These are phyloP conservation scores for Synanthedon formicaeformis DNA, from an alignment of 2,888 invertebrate genomes.

Conservation along the genomic window DNA sequence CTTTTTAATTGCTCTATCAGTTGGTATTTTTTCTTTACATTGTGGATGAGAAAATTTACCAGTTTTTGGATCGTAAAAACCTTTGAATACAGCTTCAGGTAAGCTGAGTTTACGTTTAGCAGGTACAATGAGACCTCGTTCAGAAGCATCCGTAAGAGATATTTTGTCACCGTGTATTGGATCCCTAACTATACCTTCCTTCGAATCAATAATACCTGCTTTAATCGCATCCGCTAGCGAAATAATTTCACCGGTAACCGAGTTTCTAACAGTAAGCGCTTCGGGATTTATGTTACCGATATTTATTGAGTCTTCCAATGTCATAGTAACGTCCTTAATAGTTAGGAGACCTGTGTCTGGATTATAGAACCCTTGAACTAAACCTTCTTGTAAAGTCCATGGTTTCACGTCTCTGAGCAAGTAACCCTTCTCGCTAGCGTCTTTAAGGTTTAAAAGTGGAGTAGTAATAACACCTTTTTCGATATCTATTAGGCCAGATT, in stretches of 20 bases:
- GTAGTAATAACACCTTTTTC: constrained; percentile 76
- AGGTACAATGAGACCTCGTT: constrained; percentile 83
- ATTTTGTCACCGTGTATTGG: constrained; percentile 80
- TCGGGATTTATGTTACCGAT: constrained; percentile 81
- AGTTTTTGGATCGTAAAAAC: constrained; percentile 87
- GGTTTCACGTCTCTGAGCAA: constrained; percentile 83
- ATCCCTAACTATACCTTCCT: constrained; percentile 83
- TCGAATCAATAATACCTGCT: constrained; percentile 80
- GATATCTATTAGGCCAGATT: constrained; percentile 77
- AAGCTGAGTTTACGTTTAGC: constrained; percentile 86
- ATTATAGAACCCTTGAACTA: constrained; percentile 84
- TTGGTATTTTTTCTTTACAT: constrained; percentile 82
- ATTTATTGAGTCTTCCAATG: constrained; percentile 80
- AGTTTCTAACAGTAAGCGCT: constrained; percentile 83
- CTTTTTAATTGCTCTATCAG: constrained; percentile 85
- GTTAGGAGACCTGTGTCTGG: constrained; percentile 78
- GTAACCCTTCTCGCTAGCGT: constrained; percentile 85
- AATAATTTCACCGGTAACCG: constrained; percentile 83
- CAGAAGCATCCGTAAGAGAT: constrained; percentile 85
- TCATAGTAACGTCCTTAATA: constrained; percentile 76
- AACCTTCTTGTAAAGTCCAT: constrained; percentile 84
- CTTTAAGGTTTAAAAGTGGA: constrained; percentile 79
- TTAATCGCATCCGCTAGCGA: constrained; percentile 84
- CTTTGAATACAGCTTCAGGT: constrained; percentile 91
- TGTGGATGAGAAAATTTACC: constrained; percentile 85